phyloP scores from a whole-genome alignment of 2,113 vertebrate genomes.

The Thamnophis sirtalis region DNA sequence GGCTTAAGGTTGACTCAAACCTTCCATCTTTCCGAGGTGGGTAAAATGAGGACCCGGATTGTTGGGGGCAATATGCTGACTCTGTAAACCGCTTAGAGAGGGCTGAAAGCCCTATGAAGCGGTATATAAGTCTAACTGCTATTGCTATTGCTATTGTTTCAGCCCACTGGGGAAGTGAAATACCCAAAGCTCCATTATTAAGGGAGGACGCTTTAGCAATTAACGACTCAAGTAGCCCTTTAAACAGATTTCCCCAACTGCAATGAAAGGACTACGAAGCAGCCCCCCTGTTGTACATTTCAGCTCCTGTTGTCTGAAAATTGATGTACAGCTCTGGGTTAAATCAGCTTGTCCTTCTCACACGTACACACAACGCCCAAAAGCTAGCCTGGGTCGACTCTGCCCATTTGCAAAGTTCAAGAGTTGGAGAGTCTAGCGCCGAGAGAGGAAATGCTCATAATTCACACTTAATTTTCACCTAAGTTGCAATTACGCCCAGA shows the following conservation, averaged over 20 bases:
- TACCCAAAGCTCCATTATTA: neutral
- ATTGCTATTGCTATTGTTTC: no score
- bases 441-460: slow-evolving; percentile 1
- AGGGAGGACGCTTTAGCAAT: neutral
- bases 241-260: neutral
- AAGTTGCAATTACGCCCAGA: slow-evolving; percentile 34
- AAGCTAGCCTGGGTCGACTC: slow-evolving; percentile 36
- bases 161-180: neutral
- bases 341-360: neutral
- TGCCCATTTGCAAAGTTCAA: slow-evolving; percentile 47
- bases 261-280: neutral
- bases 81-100: no score
- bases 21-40: no score
- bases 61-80: no score
- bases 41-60: no score
- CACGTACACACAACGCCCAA: neutral
- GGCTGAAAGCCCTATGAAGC: no score
- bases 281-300: neutral
- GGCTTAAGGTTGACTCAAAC: no score
- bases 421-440: slow-evolving; percentile 22
- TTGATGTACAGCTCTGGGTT: neutral
- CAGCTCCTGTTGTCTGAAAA: slow-evolving; percentile 3
- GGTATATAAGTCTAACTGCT: no score
- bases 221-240: neutral
- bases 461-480: slow-evolving; percentile 43